phyloP scores from a whole-genome alignment of 1,140 invertebrate species.

The Anastatus disparis region DNA sequence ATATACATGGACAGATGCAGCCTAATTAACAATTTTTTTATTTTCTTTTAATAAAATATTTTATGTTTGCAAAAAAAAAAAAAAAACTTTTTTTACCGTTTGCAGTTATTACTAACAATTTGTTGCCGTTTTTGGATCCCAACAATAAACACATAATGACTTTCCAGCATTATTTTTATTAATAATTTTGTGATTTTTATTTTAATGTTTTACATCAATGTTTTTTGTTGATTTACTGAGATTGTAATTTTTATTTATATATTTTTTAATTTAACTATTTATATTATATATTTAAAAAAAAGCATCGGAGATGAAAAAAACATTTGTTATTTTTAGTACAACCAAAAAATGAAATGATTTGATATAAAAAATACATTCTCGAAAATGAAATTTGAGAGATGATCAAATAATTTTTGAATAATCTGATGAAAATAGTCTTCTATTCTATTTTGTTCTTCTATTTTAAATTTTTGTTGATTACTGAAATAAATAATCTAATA shows the following conservation, averaged over 20 bases:
- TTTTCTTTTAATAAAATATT: neutral
- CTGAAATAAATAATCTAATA: no score
- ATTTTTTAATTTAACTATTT: neutral
- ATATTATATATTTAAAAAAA: no score
- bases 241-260: slow-evolving; percentile 19
- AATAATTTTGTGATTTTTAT: neutral
- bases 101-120: slow-evolving; percentile 33
- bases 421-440: no score
- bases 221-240: neutral
- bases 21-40: slow-evolving; percentile 6
- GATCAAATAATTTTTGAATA: no score
- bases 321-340: no score
- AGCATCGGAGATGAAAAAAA: no score
- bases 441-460: no score
- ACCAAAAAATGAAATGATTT: no score
- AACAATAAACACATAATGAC: neutral
- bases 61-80: neutral
- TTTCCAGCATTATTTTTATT: neutral
- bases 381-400: no score
- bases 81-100: slow-evolving; percentile 1
- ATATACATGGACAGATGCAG: neutral
- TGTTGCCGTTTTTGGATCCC: slow-evolving; percentile 9
- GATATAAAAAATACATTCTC: neutral
- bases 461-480: no score
- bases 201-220: no score